These are phyloP conservation scores for Gopherus evgoodei DNA, from an alignment of 2,113 vertebrate species.

Conservation along the genomic window DNA sequence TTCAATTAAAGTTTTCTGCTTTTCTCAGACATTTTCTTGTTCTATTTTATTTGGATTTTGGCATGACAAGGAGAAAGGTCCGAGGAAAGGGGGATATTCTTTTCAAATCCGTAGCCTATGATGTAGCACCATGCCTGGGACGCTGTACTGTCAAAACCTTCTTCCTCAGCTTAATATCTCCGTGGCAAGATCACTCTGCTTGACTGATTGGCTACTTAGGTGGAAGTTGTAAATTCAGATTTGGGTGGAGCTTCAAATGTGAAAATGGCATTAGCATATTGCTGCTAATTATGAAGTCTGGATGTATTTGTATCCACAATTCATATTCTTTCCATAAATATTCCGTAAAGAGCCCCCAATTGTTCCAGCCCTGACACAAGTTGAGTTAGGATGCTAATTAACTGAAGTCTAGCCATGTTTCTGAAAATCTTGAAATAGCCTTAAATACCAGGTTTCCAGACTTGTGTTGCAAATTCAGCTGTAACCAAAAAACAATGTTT, in stretches of 20 bases:
- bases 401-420: background rate
- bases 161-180: background rate
- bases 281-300: background rate
- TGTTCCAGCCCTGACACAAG: background rate
- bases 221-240: background rate
- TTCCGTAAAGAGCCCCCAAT: background rate
- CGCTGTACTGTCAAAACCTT: background rate
- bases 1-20: conserved; percentile 62
- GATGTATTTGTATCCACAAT: background rate
- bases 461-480: background rate
- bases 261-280: background rate
- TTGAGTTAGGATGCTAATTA: accelerated
- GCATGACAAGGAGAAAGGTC: background rate
- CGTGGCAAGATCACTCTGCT: accelerated
- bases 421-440: background rate
- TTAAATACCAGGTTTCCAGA: background rate
- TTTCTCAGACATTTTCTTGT: conserved; percentile 44
- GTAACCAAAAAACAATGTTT: background rate
- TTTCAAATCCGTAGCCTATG: background rate
- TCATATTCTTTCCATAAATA: background rate
- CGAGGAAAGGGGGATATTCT: conserved; percentile 34
- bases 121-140: background rate
- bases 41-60: conserved; percentile 14
- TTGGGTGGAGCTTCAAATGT: background rate
- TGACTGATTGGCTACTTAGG: background rate